A percentile compares a stretch with the other conserved stretches of the same genome.
phyloP scores from a whole-genome alignment of 2,888 invertebrate species.

The Mactromeris polynyma region DNA sequence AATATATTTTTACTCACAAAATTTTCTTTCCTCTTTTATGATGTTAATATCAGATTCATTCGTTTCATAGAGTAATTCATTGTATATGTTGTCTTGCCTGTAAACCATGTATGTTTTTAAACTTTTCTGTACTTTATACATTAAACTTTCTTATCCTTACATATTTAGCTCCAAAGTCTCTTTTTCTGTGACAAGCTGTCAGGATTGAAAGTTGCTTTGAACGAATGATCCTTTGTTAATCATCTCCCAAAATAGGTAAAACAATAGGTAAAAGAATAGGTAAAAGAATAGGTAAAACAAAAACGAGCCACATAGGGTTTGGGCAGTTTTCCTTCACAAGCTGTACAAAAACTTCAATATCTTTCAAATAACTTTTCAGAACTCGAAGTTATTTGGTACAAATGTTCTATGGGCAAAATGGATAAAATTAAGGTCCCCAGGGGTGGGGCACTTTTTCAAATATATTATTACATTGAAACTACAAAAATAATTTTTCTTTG shows the following conservation, averaged over 20 bases:
- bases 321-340: too few species aligned
- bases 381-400: too few species aligned
- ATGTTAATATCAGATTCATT: neutral
- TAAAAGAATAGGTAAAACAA: neutral
- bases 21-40: neutral
- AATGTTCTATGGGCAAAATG: too few species aligned
- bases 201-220: neutral
- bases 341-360: too few species aligned
- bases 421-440: too few species aligned
- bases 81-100: neutral
- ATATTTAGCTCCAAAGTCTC: neutral
- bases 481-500: too few species aligned
- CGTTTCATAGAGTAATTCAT: neutral
- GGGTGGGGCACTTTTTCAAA: too few species aligned
- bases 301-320: neutral
- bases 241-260: neutral
- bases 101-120: neutral
- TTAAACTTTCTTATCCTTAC: neutral
- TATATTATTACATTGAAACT: too few species aligned
- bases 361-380: too few species aligned
- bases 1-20: conserved; percentile 13
- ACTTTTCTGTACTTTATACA: neutral
- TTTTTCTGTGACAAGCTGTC: neutral
- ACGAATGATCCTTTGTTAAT: neutral
- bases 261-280: too few species aligned